These are phyloP conservation scores for Triplophysa dalaica DNA, from an alignment of 2,113 vertebrate species.

Conservation along the genomic window DNA sequence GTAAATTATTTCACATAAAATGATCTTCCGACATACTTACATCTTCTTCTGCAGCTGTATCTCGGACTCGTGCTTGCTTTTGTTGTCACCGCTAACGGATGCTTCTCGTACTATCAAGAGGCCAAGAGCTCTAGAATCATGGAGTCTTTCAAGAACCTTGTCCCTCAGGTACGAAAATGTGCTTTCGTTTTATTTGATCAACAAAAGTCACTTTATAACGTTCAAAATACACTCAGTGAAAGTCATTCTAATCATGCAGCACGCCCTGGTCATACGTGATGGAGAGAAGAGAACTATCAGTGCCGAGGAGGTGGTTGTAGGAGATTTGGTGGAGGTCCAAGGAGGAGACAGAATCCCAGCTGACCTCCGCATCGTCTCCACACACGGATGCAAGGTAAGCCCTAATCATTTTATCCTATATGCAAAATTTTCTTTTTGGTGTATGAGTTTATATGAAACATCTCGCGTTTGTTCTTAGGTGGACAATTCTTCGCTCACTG, in stretches of 20 bases:
- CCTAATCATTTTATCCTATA: background rate
- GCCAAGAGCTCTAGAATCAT: conserved; percentile 99
- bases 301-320: conserved; percentile 87
- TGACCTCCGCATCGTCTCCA: conserved; percentile 87
- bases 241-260: conserved; percentile 66
- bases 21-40: background rate
- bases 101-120: conserved; percentile 97
- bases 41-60: conserved; percentile 78
- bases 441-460: background rate
- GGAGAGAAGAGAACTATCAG: conserved; percentile 91
- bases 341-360: conserved; percentile 94
- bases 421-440: background rate
- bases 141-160: conserved; percentile 98
- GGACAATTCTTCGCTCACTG: conserved; percentile 96
- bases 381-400: conserved; percentile 90
- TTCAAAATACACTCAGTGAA: background rate
- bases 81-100: conserved; percentile 95
- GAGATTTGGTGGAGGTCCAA: conserved; percentile 94
- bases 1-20: background rate
- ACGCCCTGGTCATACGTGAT: conserved; percentile 92
- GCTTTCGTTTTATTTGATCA: no score
- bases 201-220: background rate
- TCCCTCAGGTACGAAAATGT: conserved; percentile 84
- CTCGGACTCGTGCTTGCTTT: conserved; percentile 89
- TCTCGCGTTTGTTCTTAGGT: conserved; percentile 71